phyloP scores from a whole-genome alignment of 2,888 invertebrate genomes.

The Drosophila picticornis region DNA sequence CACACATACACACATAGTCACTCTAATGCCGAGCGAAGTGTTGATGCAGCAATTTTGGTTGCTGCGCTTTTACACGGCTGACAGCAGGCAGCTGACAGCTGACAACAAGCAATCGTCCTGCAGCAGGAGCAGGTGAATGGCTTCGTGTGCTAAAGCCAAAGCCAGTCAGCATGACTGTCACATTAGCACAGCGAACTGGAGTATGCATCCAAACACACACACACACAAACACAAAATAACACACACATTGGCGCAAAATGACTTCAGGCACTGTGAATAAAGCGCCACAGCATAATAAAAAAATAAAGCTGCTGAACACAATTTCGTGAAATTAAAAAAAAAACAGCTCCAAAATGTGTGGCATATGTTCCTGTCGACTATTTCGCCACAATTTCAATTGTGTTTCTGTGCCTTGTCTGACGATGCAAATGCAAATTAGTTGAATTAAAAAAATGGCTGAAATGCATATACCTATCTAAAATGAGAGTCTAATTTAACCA shows the following conservation, averaged over 20 bases:
- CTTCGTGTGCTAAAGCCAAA: slow-evolving; percentile 63
- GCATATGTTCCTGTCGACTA: slow-evolving; percentile 42
- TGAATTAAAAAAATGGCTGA: slow-evolving; percentile 18
- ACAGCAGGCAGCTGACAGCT: slow-evolving; percentile 28
- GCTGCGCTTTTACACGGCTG: slow-evolving; percentile 66
- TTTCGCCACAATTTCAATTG: slow-evolving; percentile 54
- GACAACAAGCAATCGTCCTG: slow-evolving; percentile 24
- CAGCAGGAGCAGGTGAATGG: slow-evolving; percentile 52
- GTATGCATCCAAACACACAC: slow-evolving; percentile 29
- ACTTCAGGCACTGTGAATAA: slow-evolving; percentile 73
- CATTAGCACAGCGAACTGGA: slow-evolving; percentile 68
- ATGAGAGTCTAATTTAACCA: slow-evolving; percentile 6
- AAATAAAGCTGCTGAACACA: slow-evolving; percentile 46
- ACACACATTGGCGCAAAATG: slow-evolving; percentile 48
- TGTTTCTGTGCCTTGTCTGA: slow-evolving; percentile 23
- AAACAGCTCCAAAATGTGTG: slow-evolving; percentile 42
- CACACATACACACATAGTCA: slow-evolving; percentile 26
- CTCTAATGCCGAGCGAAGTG: slow-evolving; percentile 74
- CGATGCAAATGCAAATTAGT: slow-evolving; percentile 22
- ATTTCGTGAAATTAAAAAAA: slow-evolving; percentile 18
- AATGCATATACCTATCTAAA: neutral
- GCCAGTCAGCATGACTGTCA: slow-evolving; percentile 78
- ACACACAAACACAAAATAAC: slow-evolving; percentile 19
- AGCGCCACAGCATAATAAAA: slow-evolving; percentile 71
- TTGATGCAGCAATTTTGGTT: slow-evolving; percentile 79